Base-by-base conservation (phyloP, 2,888 invertebrate genomes). In the Perizoma flavofasciatum region DNA sequence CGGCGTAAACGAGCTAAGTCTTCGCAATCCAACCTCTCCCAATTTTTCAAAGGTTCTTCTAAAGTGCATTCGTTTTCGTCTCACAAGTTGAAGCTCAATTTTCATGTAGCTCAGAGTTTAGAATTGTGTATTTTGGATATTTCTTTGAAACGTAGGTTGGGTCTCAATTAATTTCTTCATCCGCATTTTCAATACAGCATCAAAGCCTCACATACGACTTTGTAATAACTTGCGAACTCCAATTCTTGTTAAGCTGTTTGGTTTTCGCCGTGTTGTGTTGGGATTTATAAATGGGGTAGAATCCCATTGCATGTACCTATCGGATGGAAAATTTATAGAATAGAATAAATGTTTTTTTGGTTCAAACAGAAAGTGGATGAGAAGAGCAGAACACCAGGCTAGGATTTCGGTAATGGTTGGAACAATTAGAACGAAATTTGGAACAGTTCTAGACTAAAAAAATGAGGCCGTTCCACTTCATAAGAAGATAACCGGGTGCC, bases 161-260 rank as follows among this genome's bases (percentile, higher is more conserved):
- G 65, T 77, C 79, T 81, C 82, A 83, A 83, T 85, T 85, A 82
- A 82, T 80, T 83, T 77, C 79, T 83, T 78, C 72, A 59, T 59
- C 56, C 56, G 59, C 70, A 72, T 75, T 80, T 78, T 82, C 81
- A 81, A 82, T 82, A 81, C 71, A 61, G 66, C 63, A 63, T 65
- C 68, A 70, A 71, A 66, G 73, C 73, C 71, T 73, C 70, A 68
- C 70, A 70, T 67, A 59, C 65, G 71, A 75, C 69, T 76, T 77
- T 74, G 67, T 73, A 76, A 77, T 73, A 77, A 78, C 74, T 81
- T 76, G 55, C 47, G 9, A 67, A 66, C 58, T 63, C 39, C 6
- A 49, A 39, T 46, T 51, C 51, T 59, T 63, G 53, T 49, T 59
- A 47, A 46, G 53, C 40, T 51, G 60, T 52, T 39, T 39, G 45